Evolutionary conservation across 64 coral and sea anemone genomes (phyloP).

Genomic region (Montipora foliosa): DNA sequence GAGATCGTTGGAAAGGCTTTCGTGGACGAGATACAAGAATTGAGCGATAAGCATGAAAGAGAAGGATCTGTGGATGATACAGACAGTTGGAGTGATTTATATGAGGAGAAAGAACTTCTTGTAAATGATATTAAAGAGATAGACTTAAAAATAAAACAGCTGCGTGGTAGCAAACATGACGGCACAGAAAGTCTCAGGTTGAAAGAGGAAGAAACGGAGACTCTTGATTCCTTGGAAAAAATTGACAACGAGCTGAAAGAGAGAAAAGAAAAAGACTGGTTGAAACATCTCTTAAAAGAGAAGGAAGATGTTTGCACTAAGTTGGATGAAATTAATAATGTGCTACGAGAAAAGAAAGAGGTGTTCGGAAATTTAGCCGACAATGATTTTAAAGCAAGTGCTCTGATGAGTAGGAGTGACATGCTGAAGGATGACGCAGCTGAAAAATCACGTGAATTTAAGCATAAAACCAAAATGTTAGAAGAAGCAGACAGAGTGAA

Average conservation of each 20-base stretch:
- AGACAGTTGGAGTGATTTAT: slow-evolving; percentile 43
- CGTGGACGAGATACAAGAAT: slow-evolving; percentile 83
- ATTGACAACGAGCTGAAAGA: slow-evolving; percentile 35
- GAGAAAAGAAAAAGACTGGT: slow-evolving; percentile 12
- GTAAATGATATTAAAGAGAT: slow-evolving; percentile 1
- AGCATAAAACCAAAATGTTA: slow-evolving; percentile 53
- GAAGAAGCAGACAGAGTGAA: background rate
- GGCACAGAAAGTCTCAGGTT: background rate
- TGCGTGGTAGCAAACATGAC: background rate
- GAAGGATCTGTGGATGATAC: background rate
- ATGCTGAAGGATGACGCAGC: slow-evolving; percentile 41
- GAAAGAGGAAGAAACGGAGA: slow-evolving; percentile 5
- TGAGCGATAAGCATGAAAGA: background rate
- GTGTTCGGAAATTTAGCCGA: background rate
- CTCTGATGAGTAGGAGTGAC: slow-evolving; percentile 32
- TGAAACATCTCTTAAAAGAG: slow-evolving; percentile 48
- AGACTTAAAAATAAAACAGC: slow-evolving; percentile 34
- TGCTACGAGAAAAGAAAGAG: slow-evolving; percentile 35
- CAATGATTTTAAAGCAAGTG: background rate
- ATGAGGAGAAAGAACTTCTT: slow-evolving; percentile 36
- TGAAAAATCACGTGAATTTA: slow-evolving; percentile 59
- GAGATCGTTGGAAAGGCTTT: slow-evolving; percentile 80
- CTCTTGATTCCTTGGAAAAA: slow-evolving; percentile 44
- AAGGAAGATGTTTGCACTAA: slow-evolving; percentile 60
- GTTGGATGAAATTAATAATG: slow-evolving; percentile 67